Percentiles rank a stretch among this genome's conserved stretches.
Evolutionary conservation across 2,888 invertebrate genomes (phyloP).

Genomic region (Drosophila flavopinicola): DNA sequence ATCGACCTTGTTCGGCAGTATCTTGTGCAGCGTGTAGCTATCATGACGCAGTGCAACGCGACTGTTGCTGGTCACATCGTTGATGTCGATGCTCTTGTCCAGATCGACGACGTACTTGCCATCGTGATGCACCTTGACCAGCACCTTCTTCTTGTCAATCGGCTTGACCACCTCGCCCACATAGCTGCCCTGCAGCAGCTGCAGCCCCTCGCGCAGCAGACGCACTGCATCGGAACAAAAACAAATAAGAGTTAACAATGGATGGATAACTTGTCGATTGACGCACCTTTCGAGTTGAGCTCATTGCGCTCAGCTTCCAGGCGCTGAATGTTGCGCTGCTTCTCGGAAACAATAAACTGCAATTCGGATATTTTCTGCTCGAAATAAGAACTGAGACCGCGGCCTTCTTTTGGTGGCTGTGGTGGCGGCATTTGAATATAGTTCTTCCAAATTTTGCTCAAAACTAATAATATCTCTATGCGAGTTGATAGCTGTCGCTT

Average conservation of each 20-base stretch:
- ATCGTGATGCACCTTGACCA: constrained; percentile 99
- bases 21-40: constrained; percentile 98
- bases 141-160: constrained; percentile 99
- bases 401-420: constrained; percentile 3
- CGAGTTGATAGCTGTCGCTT: neutral
- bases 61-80: constrained; percentile 98
- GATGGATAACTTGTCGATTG: neutral
- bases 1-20: constrained; percentile 99
- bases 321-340: constrained; percentile 97
- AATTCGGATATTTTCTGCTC: constrained; percentile 98
- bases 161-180: constrained; percentile 99
- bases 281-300: constrained; percentile 96
- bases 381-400: constrained; percentile 97
- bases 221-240: constrained; percentile 87
- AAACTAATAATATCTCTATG: neutral
- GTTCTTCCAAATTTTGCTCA: constrained; percentile 1
- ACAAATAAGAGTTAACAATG: neutral
- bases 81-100: constrained; percentile 99
- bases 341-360: constrained; percentile 96
- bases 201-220: constrained; percentile 97
- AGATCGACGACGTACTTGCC: constrained; percentile 99
- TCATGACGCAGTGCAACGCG: constrained; percentile 98
- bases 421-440: no score
- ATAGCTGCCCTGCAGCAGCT: constrained; percentile 97
- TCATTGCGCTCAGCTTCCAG: constrained; percentile 99